These are phyloP conservation scores for Chaenodraco wilsoni DNA, from an alignment of 2,797 vertebrate genomes.

Conservation along the genomic window DNA sequence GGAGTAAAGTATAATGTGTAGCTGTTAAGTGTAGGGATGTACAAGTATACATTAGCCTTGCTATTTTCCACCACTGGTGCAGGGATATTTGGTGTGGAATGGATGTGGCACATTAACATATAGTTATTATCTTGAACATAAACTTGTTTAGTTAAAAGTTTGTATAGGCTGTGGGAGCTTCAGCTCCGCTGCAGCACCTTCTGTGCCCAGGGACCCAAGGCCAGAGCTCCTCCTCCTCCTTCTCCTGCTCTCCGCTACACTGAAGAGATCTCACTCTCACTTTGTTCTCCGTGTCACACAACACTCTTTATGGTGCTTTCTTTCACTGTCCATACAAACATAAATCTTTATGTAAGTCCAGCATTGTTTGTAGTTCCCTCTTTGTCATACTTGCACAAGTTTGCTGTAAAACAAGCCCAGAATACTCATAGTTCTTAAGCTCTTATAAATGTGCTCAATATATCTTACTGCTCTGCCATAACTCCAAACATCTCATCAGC, in stretches of 20 bases:
- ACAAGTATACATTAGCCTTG: neutral
- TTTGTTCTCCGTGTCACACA: slow-evolving; percentile 54
- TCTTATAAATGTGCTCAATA: slow-evolving; percentile 38
- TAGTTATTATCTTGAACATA: slow-evolving; percentile 15
- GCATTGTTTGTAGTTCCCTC: slow-evolving; percentile 16
- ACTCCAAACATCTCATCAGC: slow-evolving; percentile 45
- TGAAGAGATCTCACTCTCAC: slow-evolving; percentile 62
- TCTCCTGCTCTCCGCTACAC: slow-evolving; percentile 68
- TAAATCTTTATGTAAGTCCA: slow-evolving; percentile 31
- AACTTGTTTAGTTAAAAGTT: slow-evolving; percentile 35
- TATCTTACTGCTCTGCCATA: slow-evolving; percentile 47
- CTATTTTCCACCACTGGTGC: neutral
- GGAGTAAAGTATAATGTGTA: neutral
- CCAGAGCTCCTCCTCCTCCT: slow-evolving; percentile 83
- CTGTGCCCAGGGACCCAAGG: slow-evolving; percentile 92
- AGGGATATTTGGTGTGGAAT: slow-evolving; percentile 9
- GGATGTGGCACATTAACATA: slow-evolving; percentile 2
- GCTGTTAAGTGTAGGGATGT: neutral
- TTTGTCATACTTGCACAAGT: slow-evolving; percentile 16
- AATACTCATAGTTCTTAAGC: slow-evolving; percentile 34
- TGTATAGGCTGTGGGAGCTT: slow-evolving; percentile 57
- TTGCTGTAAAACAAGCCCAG: slow-evolving; percentile 36
- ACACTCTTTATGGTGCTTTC: slow-evolving; percentile 39
- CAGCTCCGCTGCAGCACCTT: slow-evolving; percentile 83
- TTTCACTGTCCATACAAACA: slow-evolving; percentile 25